Base-by-base conservation (phyloP, 2,888 invertebrate species). In the Blomia tropicalis region DNA sequence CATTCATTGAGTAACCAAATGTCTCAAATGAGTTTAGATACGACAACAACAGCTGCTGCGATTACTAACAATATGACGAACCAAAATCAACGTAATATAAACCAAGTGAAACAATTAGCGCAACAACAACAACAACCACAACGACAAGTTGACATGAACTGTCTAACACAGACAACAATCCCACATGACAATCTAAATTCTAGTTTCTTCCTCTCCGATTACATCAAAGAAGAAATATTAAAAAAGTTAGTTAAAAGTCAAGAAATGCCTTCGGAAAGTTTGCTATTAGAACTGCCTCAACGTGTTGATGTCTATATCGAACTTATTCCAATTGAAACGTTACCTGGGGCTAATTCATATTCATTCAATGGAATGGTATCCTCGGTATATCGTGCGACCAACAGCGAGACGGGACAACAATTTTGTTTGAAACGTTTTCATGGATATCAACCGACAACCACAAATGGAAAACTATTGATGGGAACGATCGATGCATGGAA, bases 231-330 rank as follows among this genome's bases (percentile, higher is more conserved):
- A 23, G 64, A 64, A 43, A 30, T 62, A 14, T n/a, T 62, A 4
- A 36, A 36, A 22, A 59, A 60, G 17, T 22, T 58, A 19, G 32
- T 23, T 19, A n/a, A 62, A 19, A 22, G 30, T 43, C 62, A 62
- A 44, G 62, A 56, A 17, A 43, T 61, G 58, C 23, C 29, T 2
- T 47, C 17, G n/a, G 47, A 41, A 23, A 59, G 36, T 5, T 23
- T 44, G 19, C 60, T 19, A 30, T 32, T 63, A 29, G 87, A 87
- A 71, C 74, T 93, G 68, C 95, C 93, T 0, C 79, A 81, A 67
- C 85, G 86, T 73, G 84, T 95, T 65, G 93, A 92, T 72, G 85
- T 85, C 74, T 95, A 91, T 75, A 83, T 87, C 67, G 85, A 88
- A 67, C 74, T 95, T 69, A 83, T 82, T 69, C 91, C 92, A 0